A percentile compares a stretch with the other conserved stretches of the same genome.
phyloP scores from a whole-genome alignment of 2,113 vertebrate genomes.

The Cyanocitta stelleri region DNA sequence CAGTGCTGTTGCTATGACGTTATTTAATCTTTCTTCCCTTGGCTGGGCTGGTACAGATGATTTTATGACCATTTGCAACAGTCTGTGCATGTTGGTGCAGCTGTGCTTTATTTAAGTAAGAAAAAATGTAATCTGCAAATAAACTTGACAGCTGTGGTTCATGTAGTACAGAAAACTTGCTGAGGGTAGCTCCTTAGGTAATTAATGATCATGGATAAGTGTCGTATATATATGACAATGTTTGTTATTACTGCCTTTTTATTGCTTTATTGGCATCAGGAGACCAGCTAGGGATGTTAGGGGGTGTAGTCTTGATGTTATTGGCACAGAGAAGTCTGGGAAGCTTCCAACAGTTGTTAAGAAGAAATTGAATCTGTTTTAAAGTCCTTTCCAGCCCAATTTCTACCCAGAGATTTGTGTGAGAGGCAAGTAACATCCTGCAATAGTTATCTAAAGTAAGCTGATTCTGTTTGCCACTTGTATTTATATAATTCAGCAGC shows the following conservation, averaged over 20 bases:
- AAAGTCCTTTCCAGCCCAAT: not conserved
- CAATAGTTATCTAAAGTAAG: not conserved
- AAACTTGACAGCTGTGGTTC: constrained; percentile 15
- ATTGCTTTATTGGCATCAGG: constrained; percentile 38
- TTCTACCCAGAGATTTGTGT: not conserved
- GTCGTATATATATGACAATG: not conserved
- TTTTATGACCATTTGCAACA: not conserved
- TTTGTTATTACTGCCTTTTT: constrained; percentile 33
- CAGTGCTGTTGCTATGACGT: not conserved
- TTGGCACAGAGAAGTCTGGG: not conserved
- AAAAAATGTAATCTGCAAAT: constrained; percentile 26
- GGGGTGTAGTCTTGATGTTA: not conserved
- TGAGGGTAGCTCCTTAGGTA: not conserved
- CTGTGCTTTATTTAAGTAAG: constrained; percentile 39
- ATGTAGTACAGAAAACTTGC: not conserved
- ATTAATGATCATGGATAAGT: not conserved
- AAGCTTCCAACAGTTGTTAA: constrained; percentile 12
- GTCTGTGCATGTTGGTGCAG: constrained; percentile 9
- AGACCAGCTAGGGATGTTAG: constrained; percentile 14
- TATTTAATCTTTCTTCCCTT: not conserved
- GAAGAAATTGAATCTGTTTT: constrained; percentile 9
- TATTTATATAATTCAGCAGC: not conserved
- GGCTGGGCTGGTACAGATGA: not conserved
- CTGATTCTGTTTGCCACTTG: not conserved
- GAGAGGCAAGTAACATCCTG: not conserved